Evolutionary conservation across 2,888 invertebrate genomes (phyloP), one percentile per base, ranked within the genome.

Genomic region (Mechanitis mazaeus): DNA sequence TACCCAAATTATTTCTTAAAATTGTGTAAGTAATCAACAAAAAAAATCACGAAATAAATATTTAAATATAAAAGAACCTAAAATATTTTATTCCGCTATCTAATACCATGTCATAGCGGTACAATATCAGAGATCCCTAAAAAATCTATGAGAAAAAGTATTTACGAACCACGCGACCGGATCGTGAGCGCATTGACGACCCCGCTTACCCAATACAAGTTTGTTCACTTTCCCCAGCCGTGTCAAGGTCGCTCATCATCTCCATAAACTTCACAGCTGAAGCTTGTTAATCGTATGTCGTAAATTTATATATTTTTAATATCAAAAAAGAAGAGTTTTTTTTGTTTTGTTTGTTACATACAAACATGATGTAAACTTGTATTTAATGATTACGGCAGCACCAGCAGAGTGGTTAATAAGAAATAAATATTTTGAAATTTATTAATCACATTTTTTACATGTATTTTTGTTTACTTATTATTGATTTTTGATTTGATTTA

Each of bases 211-310:
- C 77, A 85, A 87, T 70, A 86, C 87, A 81, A 78, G 88, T 83
- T 77, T 69, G 83, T 83, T 84, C 84, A 89, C 89, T 90, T 90
- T 90, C 89, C 80, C 87, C 71, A 67, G 71, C 67, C 68, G 68
- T 85, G 89, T 89, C 89, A 90, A 90, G 89, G 89, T 89, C 85
- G 83, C 45, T 69, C 72, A 69, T 72, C 79, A 76, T 78, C 79
- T 67, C 72, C 74, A 73, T 77, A 75, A 77, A 75, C 73, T 72
- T 72, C 75, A 64, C 55, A 64, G 46, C 46, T 55, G 59, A 60
- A 59, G 58, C 57, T 61, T 59, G 54, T 62, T 66, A 66, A 64
- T 64, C 60, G 62, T 62, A 56, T 63, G 60, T 66, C 60, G 64
- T 64, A 64, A 66, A 66, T 46, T 50, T 53, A 57, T 63, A 31